These are phyloP conservation scores for Folsomia candida DNA, from an alignment of 2,888 invertebrate genomes.

Conservation along the genomic window DNA sequence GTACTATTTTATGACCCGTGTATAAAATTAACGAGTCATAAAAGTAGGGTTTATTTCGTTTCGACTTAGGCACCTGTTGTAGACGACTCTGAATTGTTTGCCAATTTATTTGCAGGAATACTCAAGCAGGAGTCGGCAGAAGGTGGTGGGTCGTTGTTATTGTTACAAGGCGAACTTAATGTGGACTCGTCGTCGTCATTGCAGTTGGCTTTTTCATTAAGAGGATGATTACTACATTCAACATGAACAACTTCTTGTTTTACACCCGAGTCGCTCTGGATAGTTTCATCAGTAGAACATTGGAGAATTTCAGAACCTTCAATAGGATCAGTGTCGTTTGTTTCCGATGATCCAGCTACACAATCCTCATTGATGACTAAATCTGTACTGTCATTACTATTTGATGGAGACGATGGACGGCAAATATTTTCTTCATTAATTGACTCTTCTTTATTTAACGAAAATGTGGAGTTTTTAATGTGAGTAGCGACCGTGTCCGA, in stretches of 20 bases:
- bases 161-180: neutral
- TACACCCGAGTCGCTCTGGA: too few relatives aligned
- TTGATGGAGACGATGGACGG: neutral
- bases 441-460: neutral
- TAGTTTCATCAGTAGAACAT: too few relatives aligned
- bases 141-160: neutral
- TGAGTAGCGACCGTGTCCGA: too few relatives aligned
- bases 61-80: slow-evolving; percentile 6
- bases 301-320: neutral
- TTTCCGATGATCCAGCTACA: neutral
- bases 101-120: neutral
- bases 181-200: neutral
- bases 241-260: too few relatives aligned
- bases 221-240: neutral
- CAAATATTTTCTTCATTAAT: neutral
- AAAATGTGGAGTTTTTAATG: neutral
- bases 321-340: neutral
- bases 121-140: neutral
- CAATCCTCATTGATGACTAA: neutral
- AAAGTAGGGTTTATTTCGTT: too few relatives aligned
- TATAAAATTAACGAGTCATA: too few relatives aligned
- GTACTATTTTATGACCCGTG: too few relatives aligned
- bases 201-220: neutral
- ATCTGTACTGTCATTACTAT: neutral
- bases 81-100: neutral